Evolutionary conservation across 2,888 invertebrate genomes (phyloP), one percentile per base, ranked within the genome.

Genomic region (Andrena trimmerana): DNA sequence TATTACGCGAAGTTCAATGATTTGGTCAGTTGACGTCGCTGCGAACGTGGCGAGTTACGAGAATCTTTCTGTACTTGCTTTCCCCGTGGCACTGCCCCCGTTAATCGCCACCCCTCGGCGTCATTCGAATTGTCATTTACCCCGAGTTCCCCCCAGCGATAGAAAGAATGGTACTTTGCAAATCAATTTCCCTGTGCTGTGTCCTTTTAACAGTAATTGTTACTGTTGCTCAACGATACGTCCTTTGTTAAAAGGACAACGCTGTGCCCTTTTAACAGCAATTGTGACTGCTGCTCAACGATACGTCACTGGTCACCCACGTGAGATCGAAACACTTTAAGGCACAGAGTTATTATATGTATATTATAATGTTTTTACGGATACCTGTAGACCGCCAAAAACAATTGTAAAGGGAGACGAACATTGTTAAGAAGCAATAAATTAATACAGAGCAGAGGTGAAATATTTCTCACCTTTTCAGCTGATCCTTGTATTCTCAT

Each of bases 321-420:
- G 57, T 42, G 36, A 48, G 48, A 74, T 76, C 68, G 72, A 20
- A 60, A 75, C 62, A 62, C 52, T 73, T 83, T 73, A 77, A 52
- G 74, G 70, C 83, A 85, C 78, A 85, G 86, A 86, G 71, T 77
- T 48, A 79, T 70, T 67, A 48, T 74, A 69, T 67, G 48, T 79
- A 69, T 83, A 85, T 81, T 79, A 70, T 85, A 87, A 86, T 85
- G 85, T 87, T 87, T 87, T 81, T 86, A 86, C 83, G 60, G 63
- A 70, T 75, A 75, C 13, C 69, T 78, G 71, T 79, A 76, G 81
- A 78, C 60, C 42, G 52, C 62, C 48, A 63, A 78, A 82, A 13
- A n/a, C 33, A 48, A 75, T 69, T 82, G 75, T 71, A 68, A 74
- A 75, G 66, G 73, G 66, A 63, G 70, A 42, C 16, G 59, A 83